Conservation (phyloP, 2,113 vertebrate genomes). For the Pagrus major region DNA sequence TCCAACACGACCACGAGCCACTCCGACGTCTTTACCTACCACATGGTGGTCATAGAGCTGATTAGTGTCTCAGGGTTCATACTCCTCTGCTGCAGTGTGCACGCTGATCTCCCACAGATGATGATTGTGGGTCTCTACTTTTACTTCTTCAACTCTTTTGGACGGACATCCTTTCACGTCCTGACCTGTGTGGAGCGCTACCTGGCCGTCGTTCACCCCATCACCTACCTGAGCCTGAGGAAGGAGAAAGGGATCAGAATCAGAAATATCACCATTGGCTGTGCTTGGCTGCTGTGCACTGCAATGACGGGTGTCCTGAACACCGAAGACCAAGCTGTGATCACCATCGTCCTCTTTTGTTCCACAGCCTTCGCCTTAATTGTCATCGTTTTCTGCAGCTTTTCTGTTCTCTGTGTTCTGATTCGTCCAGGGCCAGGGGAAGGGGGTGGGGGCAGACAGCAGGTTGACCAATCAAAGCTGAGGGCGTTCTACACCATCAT, state of each 20-base stretch:
- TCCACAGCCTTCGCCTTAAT: fast-evolving
- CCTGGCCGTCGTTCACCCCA: constrained; percentile 43
- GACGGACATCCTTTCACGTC: background rate
- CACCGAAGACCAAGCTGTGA: fast-evolving
- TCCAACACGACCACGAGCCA: background rate
- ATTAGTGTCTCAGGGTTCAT: background rate
- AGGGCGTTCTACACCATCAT: constrained; percentile 43
- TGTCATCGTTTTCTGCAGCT: constrained; percentile 28
- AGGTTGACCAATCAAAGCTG: constrained; percentile 18
- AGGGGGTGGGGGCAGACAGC: fast-evolving
- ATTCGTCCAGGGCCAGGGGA: constrained; percentile 36
- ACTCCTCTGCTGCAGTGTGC: fast-evolving
- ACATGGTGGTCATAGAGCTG: constrained; percentile 18
- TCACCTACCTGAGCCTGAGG: constrained; percentile 38
- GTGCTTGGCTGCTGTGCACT: constrained; percentile 3
- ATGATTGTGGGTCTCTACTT: fast-evolving
- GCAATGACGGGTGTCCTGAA: fast-evolving
- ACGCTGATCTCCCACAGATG: fast-evolving
- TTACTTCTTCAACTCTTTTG: fast-evolving
- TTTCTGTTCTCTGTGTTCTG: constrained; percentile 37
- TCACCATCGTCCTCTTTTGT: fast-evolving
- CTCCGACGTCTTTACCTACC: constrained; percentile 31
- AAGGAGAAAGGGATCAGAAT: background rate
- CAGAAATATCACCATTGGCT: constrained; percentile 22
- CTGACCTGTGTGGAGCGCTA: constrained; percentile 51